Evolutionary conservation across 2,797 vertebrate species (phyloP).

Genomic region (Hyperoplus lanceolatus): DNA sequence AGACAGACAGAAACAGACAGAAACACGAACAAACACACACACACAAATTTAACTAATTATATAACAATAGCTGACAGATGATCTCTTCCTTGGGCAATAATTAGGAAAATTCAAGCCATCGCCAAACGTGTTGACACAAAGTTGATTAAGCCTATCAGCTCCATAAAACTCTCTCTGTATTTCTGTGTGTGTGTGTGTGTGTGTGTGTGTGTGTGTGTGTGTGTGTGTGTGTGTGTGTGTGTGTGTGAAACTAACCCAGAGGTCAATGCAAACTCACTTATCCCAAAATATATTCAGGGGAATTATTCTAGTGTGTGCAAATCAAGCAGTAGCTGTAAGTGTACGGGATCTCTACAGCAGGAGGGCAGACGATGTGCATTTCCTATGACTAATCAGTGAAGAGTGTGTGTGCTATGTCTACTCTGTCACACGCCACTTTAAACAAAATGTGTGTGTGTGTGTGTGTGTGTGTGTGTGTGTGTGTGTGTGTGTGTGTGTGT

Average conservation of each 20-base stretch:
- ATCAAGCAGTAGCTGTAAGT: not conserved
- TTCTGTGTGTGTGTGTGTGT: too few species aligned
- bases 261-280: conserved; percentile 21
- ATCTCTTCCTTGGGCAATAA: conserved; percentile 14
- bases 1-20: too few species aligned
- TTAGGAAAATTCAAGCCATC: conserved; percentile 27
- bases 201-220: too few species aligned
- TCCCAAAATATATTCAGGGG: conserved; percentile 4
- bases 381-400: conserved; percentile 20
- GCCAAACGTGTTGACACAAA: too few species aligned
- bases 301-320: not conserved
- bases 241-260: conserved; percentile 12
- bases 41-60: not conserved
- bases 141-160: too few species aligned
- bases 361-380: conserved; percentile 24
- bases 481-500: too few species aligned
- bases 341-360: conserved; percentile 18
- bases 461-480: too few species aligned
- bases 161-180: too few species aligned
- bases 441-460: too few species aligned
- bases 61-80: conserved; percentile 8
- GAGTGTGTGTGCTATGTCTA: too few species aligned
- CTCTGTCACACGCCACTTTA: too few species aligned
- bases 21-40: not conserved
- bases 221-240: too few species aligned